Base-by-base conservation (phyloP, 2,888 invertebrate genomes). In the Silvanus unidentatus region DNA sequence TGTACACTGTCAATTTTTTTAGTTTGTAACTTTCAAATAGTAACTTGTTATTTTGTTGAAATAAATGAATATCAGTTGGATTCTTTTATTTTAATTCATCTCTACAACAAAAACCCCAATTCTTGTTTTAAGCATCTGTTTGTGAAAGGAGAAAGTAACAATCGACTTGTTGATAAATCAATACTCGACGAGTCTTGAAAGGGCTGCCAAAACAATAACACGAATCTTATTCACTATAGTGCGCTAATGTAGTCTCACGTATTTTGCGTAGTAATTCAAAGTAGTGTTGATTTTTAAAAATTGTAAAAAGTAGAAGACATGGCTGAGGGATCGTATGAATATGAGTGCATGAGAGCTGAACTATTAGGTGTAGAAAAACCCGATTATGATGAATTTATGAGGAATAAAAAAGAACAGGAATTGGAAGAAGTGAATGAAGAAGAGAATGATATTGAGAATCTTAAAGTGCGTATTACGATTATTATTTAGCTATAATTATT, bases 321-420 rank as follows among this genome's bases (percentile, higher is more conserved):
- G 80, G 75, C 79, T 11, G 75, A 82, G 64, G 79, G 80, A 52
- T 80, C 82, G 11, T 88, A 87, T 60, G 81, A 85, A 69, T 80
- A 85, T 65, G 88, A 86, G 46, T 86, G 88, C 60, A 82, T 84
- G 70, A 75, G 88, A 47, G 88, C 88, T 0, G 88, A 89, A 66
- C 71, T 89, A 40, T 75, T 89, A 53, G 88, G 88, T 0, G 73
- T 85, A 45, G 78, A 80, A 30, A 77, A 79, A 57, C 88, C 88
- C 0, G 75, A 78, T 54, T 76, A 78, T 63, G 82, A 81, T 35
- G 82, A 83, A 48, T 88, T 81, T 69, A 69, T 81, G 62, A 75
- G 73, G 55, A 77, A 76, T 62, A 73, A 78, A 54, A 76, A 75
- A 58, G 68, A 30, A 42, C 66, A 41, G 51, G 66, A 73, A 44